phyloP scores from a whole-genome alignment of 2,888 invertebrate genomes.

The Coremacera marginata region DNA sequence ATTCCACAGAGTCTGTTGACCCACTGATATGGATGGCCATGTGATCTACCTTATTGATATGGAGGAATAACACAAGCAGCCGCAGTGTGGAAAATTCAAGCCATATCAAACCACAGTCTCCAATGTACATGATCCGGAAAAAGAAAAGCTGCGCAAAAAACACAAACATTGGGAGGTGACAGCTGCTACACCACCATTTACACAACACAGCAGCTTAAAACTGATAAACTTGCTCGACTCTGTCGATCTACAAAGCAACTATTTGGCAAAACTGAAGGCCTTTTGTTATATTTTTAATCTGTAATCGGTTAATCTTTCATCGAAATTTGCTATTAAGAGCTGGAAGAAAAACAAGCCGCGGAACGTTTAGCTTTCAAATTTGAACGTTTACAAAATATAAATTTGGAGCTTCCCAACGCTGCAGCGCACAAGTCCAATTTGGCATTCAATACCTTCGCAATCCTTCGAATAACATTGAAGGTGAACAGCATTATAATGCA shows the following conservation, averaged over 20 bases:
- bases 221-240: conserved; percentile 64
- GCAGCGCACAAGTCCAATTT: conserved; percentile 53
- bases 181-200: conserved; percentile 67
- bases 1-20: conserved; percentile 5
- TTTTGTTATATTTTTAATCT: neutral
- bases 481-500: conserved; percentile 55
- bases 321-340: conserved; percentile 50
- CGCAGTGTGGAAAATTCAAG: conserved; percentile 59
- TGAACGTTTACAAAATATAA: conserved; percentile 44
- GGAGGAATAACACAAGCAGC: conserved; percentile 51
- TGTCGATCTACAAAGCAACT: conserved; percentile 61
- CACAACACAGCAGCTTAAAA: conserved; percentile 60
- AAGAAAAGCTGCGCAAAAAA: conserved; percentile 62
- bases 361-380: conserved; percentile 57
- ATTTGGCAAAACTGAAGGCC: conserved; percentile 63
- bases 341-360: conserved; percentile 63
- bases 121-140: conserved; percentile 66
- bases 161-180: conserved; percentile 66
- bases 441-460: conserved; percentile 59
- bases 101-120: conserved; percentile 66
- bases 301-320: neutral
- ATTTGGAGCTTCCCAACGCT: conserved; percentile 53
- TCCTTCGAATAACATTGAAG: conserved; percentile 57
- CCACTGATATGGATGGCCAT: conserved; percentile 58
- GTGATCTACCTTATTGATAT: conserved; percentile 62